Evolutionary conservation across 1,140 invertebrate genomes (phyloP).

Genomic region (Aphis craccivora): DNA sequence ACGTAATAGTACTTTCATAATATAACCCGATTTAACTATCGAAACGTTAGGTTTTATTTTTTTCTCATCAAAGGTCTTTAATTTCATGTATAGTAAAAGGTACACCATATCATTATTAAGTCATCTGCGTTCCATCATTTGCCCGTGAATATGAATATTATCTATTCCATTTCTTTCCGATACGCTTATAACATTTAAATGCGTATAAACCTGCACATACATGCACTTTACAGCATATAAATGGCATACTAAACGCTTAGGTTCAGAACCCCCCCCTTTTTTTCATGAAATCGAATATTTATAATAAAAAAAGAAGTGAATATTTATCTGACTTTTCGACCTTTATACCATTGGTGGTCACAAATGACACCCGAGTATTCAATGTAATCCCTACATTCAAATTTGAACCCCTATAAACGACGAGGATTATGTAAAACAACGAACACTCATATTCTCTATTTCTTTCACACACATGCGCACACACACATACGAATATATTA

Average conservation of each 20-base stretch:
- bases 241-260: not conserved
- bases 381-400: not conserved
- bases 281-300: not conserved
- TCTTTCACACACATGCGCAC: not conserved
- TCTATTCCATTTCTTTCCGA: not conserved
- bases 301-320: slow-evolving; percentile 18
- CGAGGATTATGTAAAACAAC: not conserved
- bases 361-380: not conserved
- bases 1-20: not conserved
- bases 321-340: not conserved
- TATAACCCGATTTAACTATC: not conserved
- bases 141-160: not conserved
- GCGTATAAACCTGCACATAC: not conserved
- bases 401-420: not conserved
- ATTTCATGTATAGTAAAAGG: not conserved
- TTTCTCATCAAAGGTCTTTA: not conserved
- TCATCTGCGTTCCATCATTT: not conserved
- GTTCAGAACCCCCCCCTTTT: not conserved
- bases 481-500: not conserved
- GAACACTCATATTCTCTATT: not conserved
- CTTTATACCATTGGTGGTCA: not conserved
- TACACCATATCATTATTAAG: not conserved
- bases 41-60: not conserved
- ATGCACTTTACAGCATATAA: not conserved
- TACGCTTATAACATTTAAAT: not conserved